phyloP scores from a whole-genome alignment of 2,113 vertebrate species.

The Sciurus niger region DNA sequence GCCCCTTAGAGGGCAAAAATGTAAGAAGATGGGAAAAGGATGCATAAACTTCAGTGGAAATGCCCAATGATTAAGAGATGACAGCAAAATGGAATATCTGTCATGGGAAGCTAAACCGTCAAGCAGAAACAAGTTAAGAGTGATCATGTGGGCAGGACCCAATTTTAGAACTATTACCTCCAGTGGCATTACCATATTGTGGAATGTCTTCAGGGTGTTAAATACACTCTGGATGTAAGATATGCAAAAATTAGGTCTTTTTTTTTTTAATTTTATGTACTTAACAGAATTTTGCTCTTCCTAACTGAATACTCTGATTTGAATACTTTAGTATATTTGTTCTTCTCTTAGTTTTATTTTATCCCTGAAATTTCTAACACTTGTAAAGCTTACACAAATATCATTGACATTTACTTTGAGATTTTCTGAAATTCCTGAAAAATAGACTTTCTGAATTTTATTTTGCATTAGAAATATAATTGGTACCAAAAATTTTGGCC shows the following conservation, averaged over 20 bases:
- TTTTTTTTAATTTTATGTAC: neutral
- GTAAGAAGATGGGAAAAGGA: too few species aligned
- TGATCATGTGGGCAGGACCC: too few species aligned
- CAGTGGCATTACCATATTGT: neutral
- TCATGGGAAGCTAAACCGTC: too few species aligned
- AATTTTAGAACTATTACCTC: neutral
- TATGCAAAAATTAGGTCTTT: neutral
- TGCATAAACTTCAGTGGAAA: too few species aligned
- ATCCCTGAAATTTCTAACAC: slow-evolving; percentile 50
- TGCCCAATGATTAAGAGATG: too few species aligned
- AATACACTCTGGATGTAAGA: neutral
- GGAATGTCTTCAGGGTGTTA: neutral
- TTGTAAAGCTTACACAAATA: slow-evolving; percentile 67
- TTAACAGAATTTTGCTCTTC: neutral
- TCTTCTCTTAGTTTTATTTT: slow-evolving; percentile 65
- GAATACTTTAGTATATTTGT: slow-evolving; percentile 60
- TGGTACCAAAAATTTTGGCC: neutral
- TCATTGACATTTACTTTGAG: slow-evolving; percentile 66
- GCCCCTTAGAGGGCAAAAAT: too few species aligned
- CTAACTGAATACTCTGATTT: slow-evolving; percentile 55
- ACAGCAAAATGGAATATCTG: too few species aligned
- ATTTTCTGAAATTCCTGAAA: slow-evolving; percentile 53
- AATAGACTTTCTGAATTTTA: slow-evolving; percentile 58
- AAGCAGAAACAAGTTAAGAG: too few species aligned
- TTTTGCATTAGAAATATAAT: slow-evolving; percentile 36